phyloP scores from a whole-genome alignment of 2,888 invertebrate species.

The Orthosia gothica region DNA sequence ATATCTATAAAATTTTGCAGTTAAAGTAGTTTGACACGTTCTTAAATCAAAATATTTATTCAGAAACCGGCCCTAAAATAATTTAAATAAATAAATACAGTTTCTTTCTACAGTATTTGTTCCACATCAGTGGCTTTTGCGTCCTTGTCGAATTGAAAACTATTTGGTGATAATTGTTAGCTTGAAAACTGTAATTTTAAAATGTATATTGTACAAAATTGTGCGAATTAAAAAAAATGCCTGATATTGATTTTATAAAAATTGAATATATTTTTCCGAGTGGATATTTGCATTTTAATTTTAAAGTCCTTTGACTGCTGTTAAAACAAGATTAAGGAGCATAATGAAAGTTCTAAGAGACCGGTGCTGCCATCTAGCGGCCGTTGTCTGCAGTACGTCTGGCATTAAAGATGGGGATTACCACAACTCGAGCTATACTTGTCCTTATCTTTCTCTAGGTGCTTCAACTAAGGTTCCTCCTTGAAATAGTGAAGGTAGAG shows the following conservation, averaged over 20 bases:
- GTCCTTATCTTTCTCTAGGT: not conserved
- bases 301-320: slow-evolving; percentile 15
- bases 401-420: not conserved
- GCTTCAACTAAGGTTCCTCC: not conserved
- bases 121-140: slow-evolving; percentile 45
- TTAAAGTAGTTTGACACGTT: too few relatives aligned
- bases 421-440: not conserved
- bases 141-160: slow-evolving; percentile 54
- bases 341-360: not conserved
- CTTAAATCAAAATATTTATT: too few relatives aligned
- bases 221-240: slow-evolving; percentile 89
- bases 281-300: slow-evolving; percentile 84
- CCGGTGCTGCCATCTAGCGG: slow-evolving; percentile 46
- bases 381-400: not conserved
- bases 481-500: not conserved
- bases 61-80: slow-evolving; percentile 1
- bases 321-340: too few relatives aligned
- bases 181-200: slow-evolving; percentile 75
- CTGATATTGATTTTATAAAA: slow-evolving; percentile 91
- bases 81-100: slow-evolving; percentile 18
- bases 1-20: too few relatives aligned
- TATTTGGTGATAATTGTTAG: slow-evolving; percentile 69
- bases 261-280: slow-evolving; percentile 91
- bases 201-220: slow-evolving; percentile 89
- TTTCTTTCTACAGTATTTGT: slow-evolving; percentile 45